Conservation (phyloP, 1,140 invertebrate genomes). For the Geopemphigus sp. region DNA sequence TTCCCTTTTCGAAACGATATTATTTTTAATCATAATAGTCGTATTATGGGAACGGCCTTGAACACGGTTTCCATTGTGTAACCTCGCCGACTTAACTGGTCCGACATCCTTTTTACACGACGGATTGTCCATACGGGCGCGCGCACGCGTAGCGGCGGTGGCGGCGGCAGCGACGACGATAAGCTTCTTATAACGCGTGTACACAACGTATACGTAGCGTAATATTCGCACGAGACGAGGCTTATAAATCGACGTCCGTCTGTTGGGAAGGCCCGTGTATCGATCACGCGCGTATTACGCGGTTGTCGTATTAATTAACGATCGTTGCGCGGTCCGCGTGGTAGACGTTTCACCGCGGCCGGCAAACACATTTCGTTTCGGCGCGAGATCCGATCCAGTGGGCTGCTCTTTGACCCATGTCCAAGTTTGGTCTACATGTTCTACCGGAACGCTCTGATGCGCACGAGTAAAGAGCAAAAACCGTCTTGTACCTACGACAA, state of each 20-base stretch:
- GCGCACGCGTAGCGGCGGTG: neutral
- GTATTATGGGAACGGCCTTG: constrained; percentile 41
- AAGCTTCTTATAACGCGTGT: neutral
- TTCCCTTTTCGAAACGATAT: constrained; percentile 18
- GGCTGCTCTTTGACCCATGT: constrained; percentile 41
- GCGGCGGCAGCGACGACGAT: neutral
- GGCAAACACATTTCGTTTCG: neutral
- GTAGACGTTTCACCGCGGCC: neutral
- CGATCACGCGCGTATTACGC: neutral
- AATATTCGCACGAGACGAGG: neutral
- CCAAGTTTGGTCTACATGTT: constrained; percentile 35
- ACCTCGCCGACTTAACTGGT: constrained; percentile 21
- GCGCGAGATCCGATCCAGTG: constrained; percentile 28
- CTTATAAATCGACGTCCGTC: neutral
- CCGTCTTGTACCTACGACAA: constrained; percentile 16
- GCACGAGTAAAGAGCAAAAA: constrained; percentile 48
- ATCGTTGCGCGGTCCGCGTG: neutral
- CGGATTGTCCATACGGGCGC: no score
- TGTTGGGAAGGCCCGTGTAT: neutral
- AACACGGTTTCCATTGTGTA: constrained; percentile 41
- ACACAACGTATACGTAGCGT: no score
- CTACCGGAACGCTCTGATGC: constrained; percentile 44
- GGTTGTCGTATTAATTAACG: no score
- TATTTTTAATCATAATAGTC: constrained; percentile 30
- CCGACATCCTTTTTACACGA: constrained; percentile 33